phyloP scores from a whole-genome alignment of 2,113 vertebrate genomes.

The Raja brachyura region DNA sequence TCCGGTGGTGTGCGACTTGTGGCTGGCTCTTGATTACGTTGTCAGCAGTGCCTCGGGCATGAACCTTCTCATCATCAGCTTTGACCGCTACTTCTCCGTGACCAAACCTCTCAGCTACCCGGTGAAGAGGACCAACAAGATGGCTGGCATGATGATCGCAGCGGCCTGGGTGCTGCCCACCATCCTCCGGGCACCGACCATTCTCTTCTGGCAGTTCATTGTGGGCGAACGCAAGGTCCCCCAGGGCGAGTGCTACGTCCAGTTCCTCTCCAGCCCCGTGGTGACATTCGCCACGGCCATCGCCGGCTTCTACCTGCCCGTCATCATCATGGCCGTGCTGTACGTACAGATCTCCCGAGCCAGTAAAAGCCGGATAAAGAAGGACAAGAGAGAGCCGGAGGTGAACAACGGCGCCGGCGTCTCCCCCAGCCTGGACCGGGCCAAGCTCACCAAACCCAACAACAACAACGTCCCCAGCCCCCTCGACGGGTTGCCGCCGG shows the following conservation, averaged over 20 bases:
- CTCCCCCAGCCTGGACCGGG: constrained; percentile 71
- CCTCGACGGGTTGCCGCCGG: constrained; percentile 58
- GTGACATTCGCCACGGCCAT: constrained; percentile 97
- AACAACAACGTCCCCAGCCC: constrained; percentile 71
- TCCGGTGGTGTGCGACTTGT: constrained; percentile 92
- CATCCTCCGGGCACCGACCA: constrained; percentile 93
- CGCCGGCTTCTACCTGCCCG: constrained; percentile 92
- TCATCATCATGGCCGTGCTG: constrained; percentile 90
- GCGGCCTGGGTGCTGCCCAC: constrained; percentile 97
- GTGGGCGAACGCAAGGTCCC: constrained; percentile 90
- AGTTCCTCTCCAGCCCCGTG: constrained; percentile 91
- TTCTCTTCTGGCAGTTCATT: constrained; percentile 98
- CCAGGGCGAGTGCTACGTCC: constrained; percentile 89
- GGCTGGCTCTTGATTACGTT: constrained; percentile 95
- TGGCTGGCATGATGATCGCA: constrained; percentile 98
- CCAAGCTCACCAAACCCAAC: constrained; percentile 74
- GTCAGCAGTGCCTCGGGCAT: constrained; percentile 97
- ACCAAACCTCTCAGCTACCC: constrained; percentile 96
- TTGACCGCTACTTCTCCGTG: constrained; percentile 96
- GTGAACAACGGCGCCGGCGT: constrained; percentile 64
- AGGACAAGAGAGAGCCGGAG: constrained; percentile 75
- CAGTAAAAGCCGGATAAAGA: constrained; percentile 93
- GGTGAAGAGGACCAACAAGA: constrained; percentile 92
- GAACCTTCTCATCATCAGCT: constrained; percentile 98
- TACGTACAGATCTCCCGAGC: constrained; percentile 94